These are phyloP conservation scores for Sinonovacula constricta DNA, from an alignment of 1,140 invertebrate species.

Conservation along the genomic window DNA sequence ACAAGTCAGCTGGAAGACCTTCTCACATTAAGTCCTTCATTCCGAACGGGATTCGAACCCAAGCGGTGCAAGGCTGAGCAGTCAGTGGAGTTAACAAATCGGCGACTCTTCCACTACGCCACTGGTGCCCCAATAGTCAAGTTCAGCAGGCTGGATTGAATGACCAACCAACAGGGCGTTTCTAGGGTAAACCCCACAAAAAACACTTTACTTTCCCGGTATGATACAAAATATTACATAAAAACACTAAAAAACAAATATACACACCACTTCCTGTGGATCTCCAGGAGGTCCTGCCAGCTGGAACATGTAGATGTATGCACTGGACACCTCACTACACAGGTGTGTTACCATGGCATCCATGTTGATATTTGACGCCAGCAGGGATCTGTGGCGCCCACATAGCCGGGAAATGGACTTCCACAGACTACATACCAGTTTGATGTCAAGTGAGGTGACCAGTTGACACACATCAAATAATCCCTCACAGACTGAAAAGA, in stretches of 20 bases:
- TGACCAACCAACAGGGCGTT: too few species aligned
- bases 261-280: conserved; percentile 54
- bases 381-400: conserved; percentile 21
- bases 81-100: too few species aligned
- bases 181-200: too few species aligned
- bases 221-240: not conserved
- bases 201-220: too few species aligned
- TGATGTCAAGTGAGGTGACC: conserved; percentile 73
- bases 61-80: too few species aligned
- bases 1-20: too few species aligned
- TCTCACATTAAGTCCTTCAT: too few species aligned
- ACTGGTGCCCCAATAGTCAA: not conserved
- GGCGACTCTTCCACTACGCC: too few species aligned
- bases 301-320: conserved; percentile 65
- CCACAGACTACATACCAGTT: conserved; percentile 72
- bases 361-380: conserved; percentile 61
- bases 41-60: too few species aligned
- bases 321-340: conserved; percentile 61
- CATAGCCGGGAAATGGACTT: conserved; percentile 68
- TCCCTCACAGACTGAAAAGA: conserved; percentile 68
- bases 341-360: conserved; percentile 60
- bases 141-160: not conserved
- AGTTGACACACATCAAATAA: conserved; percentile 71
- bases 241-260: too few species aligned
- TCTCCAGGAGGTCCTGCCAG: conserved; percentile 55